A percentile compares a stretch with the other conserved stretches of the same genome.
These are phyloP conservation scores for Tetramorium bicarinatum DNA, from an alignment of 2,888 invertebrate genomes.

Conservation along the genomic window DNA sequence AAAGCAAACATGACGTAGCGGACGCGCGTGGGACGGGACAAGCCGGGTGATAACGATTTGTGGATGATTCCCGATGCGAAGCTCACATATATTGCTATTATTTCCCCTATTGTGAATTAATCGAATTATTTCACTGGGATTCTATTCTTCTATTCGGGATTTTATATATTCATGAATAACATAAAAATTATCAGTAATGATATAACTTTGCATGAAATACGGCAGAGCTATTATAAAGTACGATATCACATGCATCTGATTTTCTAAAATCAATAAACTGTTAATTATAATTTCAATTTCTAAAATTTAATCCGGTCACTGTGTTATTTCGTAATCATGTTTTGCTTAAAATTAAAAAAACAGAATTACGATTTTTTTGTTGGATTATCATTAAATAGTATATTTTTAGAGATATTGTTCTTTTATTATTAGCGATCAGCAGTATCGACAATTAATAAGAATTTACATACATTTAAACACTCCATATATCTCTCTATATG, in stretches of 20 bases:
- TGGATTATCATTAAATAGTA: background rate
- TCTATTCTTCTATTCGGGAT: background rate
- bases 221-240: background rate
- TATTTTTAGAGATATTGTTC: background rate
- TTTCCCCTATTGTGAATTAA: background rate
- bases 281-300: background rate
- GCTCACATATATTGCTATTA: background rate
- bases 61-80: constrained; percentile 8
- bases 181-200: background rate
- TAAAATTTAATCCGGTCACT: background rate
- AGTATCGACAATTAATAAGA: background rate
- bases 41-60: constrained; percentile 43
- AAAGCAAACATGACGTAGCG: constrained; percentile 52
- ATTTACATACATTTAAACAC: background rate
- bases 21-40: constrained; percentile 42
- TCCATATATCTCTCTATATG: background rate
- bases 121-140: background rate
- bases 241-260: background rate
- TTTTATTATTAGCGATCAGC: background rate
- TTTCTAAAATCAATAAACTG: background rate
- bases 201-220: background rate
- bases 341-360: background rate
- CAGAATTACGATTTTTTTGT: background rate
- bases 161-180: background rate
- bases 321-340: background rate